phyloP scores from a whole-genome alignment of 2,888 invertebrate genomes.

The Minunthozetes semirufus region DNA sequence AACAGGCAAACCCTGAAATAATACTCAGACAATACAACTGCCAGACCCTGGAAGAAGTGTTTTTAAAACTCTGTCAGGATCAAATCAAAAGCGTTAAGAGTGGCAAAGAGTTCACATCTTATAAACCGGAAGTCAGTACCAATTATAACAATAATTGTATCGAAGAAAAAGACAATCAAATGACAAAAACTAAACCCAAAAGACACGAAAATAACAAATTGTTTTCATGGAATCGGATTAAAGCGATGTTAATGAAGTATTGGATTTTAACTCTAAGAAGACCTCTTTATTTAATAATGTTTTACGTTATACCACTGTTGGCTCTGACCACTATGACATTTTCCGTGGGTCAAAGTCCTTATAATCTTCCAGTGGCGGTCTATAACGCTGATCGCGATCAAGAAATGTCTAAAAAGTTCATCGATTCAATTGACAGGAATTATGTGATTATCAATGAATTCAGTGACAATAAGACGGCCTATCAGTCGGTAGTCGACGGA shows the following conservation, averaged over 20 bases:
- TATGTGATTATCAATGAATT: constrained; percentile 17
- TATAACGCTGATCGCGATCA: constrained; percentile 9
- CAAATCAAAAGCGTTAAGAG: too few species aligned
- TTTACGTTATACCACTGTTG: constrained; percentile 23
- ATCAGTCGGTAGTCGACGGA: background rate
- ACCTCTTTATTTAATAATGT: constrained; percentile 17
- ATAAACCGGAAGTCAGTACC: too few species aligned
- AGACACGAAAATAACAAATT: constrained; percentile 1
- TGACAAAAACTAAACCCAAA: background rate
- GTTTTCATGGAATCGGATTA: constrained; percentile 17
- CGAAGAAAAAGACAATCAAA: background rate
- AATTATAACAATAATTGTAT: too few species aligned
- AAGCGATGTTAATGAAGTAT: constrained; percentile 34
- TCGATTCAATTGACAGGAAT: constrained; percentile 14
- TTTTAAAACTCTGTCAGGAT: constrained; percentile 3
- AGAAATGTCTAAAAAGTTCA: constrained; percentile 25
- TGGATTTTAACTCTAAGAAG: constrained; percentile 23
- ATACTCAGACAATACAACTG: constrained; percentile 17
- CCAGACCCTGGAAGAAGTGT: constrained; percentile 34
- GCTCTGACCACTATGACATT: constrained; percentile 8
- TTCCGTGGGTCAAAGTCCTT: constrained; percentile 24
- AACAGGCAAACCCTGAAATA: constrained; percentile 5
- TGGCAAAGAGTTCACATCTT: too few species aligned
- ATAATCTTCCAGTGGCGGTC: constrained; percentile 28
- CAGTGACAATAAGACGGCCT: background rate